A percentile compares a stretch with the other conserved stretches of the same genome.
Conservation (phyloP, 2,113 vertebrate genomes). For the Elachura formosa region DNA sequence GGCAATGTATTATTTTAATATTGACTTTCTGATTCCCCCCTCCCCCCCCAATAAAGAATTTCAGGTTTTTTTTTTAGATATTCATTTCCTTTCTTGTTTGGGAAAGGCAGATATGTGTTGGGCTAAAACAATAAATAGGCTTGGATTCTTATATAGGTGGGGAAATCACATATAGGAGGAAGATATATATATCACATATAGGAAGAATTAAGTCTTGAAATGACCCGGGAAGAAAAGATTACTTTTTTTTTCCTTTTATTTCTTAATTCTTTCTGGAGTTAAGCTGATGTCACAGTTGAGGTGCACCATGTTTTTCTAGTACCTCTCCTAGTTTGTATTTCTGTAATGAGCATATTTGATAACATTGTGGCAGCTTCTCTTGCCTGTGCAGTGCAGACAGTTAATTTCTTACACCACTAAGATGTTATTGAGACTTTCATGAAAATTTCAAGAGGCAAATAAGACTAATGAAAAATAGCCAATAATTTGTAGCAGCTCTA, state of each 20-base stretch:
- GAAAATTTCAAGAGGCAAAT: not conserved
- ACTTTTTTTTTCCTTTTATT: not conserved
- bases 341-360: not conserved
- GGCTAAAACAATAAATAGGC: not conserved
- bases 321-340: not conserved
- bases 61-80: not conserved
- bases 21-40: not conserved
- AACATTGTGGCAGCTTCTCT: not conserved
- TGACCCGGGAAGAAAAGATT: not conserved
- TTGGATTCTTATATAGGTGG: slow-evolving; percentile 17
- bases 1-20: too few species aligned
- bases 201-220: not conserved
- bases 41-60: not conserved
- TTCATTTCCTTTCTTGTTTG: not conserved
- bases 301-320: not conserved
- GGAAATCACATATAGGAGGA: not conserved
- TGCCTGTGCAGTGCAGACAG: not conserved
- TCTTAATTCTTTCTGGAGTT: not conserved
- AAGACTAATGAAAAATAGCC: not conserved
- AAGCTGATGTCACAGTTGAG: not conserved
- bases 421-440: not conserved
- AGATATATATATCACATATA: too few species aligned
- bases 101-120: not conserved
- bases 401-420: not conserved
- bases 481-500: not conserved